These are phyloP conservation scores for Euura saliciscinereae DNA, from an alignment of 1,140 invertebrate genomes.

Conservation along the genomic window DNA sequence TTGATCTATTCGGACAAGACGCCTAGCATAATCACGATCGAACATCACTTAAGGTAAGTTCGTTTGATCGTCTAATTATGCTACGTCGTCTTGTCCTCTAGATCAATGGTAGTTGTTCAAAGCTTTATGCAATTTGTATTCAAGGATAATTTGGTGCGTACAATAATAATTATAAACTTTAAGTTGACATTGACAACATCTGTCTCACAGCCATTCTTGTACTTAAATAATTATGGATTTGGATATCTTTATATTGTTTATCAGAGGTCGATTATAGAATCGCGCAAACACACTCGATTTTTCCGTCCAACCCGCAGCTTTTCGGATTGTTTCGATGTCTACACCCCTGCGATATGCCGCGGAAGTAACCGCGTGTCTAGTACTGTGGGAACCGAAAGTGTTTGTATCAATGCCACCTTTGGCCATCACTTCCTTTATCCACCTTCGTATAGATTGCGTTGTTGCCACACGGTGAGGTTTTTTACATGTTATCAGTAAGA, in stretches of 20 bases:
- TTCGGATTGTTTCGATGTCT: conserved; percentile 27
- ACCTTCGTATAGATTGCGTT: conserved; percentile 29
- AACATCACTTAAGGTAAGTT: too few species aligned
- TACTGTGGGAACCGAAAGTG: conserved; percentile 27
- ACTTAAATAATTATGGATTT: background rate
- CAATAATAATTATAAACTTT: background rate
- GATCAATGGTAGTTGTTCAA: conserved; percentile 3
- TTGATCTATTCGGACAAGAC: too few species aligned
- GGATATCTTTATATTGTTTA: conserved; percentile 41
- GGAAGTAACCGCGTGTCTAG: conserved; percentile 32
- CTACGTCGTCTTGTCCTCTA: too few species aligned
- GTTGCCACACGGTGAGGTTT: conserved; percentile 26
- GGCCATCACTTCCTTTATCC: conserved; percentile 20
- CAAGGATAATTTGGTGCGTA: background rate
- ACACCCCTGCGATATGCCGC: conserved; percentile 26
- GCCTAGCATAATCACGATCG: too few species aligned
- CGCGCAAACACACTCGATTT: conserved; percentile 29
- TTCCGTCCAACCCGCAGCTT: conserved; percentile 30
- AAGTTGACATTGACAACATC: background rate
- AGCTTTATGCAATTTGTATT: background rate
- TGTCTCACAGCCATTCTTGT: conserved; percentile 2
- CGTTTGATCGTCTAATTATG: too few species aligned
- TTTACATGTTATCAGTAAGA: conserved; percentile 61
- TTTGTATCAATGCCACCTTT: conserved; percentile 27
- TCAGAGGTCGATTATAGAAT: conserved; percentile 53